Evolutionary conservation across 2,113 vertebrate species (phyloP), one percentile per base, ranked within the genome.

Genomic region (Acanthochromis polyacanthus): DNA sequence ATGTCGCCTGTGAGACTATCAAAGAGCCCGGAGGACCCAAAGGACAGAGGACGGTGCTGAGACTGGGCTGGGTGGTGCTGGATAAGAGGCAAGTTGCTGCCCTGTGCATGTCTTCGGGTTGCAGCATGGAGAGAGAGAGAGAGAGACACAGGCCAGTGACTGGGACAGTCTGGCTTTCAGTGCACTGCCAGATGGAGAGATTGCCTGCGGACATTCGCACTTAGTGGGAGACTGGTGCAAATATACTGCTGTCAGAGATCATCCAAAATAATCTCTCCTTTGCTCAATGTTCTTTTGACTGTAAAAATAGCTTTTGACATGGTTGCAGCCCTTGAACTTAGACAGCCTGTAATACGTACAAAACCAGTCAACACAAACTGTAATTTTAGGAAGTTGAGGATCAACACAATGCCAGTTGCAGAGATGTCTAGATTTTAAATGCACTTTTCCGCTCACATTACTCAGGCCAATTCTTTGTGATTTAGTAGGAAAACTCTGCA

Each of bases 121-220:
- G 71, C 56, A 65, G 69, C 61, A 1, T 71, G 61, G 72, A 51
- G 69, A 69, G 62, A 58, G 57, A 68, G 63, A 69, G 62, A 58
- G 57, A 68, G 63, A 55, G 60, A 70, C 2, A 25, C n/a, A 5
- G 64, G 59, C 28, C 59, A 61, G 75, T 51, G 80, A 82, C 80
- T 69, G 75, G 79, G 86, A 86, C 81, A 82, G 81, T 80, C 89
- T 85, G 92, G 75, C 72, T 75, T 36, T 60, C 61, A 60, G 85
- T 74, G 76, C 14, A 55, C 70, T 59, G 87, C 87, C 93, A 94
- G 92, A 93, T 94, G 94, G 94, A 93, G 85, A 80, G 80, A 71
- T 72, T 71, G 89, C 88, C 90, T 43, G 77, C 67, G 71, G 91
- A 81, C 82, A 89, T 88, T 86, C 58, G 5, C 88, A 88, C 92